Percentiles rank a stretch among this genome's conserved stretches.
Conservation (phyloP, 2,113 vertebrate genomes). For the Herpetotheres cachinnans region DNA sequence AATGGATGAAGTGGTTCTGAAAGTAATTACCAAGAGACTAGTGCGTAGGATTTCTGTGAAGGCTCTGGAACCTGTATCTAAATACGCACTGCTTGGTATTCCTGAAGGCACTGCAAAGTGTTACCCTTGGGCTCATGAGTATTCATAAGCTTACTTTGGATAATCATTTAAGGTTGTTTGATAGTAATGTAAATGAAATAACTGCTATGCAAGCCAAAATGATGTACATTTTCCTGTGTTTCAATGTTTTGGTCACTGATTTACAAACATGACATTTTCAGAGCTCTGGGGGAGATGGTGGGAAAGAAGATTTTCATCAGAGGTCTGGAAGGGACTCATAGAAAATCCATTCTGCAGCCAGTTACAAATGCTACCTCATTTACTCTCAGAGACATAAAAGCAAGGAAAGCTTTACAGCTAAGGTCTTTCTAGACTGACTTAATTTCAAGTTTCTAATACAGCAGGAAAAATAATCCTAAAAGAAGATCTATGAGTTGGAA, state of each 20-base stretch:
- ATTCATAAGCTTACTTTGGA: neutral
- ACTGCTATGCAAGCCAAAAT: neutral
- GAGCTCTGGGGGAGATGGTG: neutral
- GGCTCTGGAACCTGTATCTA: neutral
- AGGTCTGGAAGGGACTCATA: neutral
- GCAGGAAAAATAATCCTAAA: neutral
- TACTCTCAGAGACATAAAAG: neutral
- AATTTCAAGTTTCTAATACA: neutral
- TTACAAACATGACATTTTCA: neutral
- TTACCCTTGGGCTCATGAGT: neutral
- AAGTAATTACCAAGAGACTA: neutral
- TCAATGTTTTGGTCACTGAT: neutral
- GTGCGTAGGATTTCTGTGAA: neutral
- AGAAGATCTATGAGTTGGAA: neutral
- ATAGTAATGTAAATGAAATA: neutral
- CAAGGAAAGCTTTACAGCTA: neutral
- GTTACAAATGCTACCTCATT: neutral
- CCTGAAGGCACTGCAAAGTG: accelerated
- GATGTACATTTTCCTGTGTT: neutral
- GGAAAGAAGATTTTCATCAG: neutral
- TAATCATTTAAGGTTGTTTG: neutral
- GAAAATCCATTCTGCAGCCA: neutral
- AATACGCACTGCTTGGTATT: neutral
- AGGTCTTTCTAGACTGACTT: neutral
- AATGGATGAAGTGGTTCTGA: neutral